Percentiles rank a stretch among this genome's conserved stretches.
Conservation (phyloP, 2,888 invertebrate genomes). For the Atherix ibis region DNA sequence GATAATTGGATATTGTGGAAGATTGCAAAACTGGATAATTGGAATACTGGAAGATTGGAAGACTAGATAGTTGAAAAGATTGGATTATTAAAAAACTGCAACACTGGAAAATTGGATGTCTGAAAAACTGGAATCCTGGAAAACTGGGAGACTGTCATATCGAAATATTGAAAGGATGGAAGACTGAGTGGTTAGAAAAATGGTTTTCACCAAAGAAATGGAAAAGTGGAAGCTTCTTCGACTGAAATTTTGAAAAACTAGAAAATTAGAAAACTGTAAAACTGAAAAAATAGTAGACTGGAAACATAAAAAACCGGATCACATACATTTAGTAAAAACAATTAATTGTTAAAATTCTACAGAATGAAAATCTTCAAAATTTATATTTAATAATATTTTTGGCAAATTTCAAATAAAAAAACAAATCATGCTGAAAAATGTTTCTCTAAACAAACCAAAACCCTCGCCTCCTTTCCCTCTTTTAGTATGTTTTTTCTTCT, state of each 20-base stretch:
- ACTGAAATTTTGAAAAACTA: neutral
- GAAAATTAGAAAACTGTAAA: neutral
- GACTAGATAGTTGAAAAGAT: neutral
- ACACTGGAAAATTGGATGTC: neutral
- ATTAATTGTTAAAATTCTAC: too few species aligned
- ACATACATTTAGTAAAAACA: too few species aligned
- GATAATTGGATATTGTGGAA: neutral
- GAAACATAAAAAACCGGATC: neutral
- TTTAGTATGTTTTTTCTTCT: too few species aligned
- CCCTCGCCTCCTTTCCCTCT: too few species aligned
- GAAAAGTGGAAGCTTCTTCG: neutral
- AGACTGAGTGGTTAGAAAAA: neutral
- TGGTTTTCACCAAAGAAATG: neutral
- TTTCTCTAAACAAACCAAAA: too few species aligned
- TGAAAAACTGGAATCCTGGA: neutral
- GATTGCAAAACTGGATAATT: neutral
- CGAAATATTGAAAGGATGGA: constrained; percentile 1
- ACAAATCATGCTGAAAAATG: too few species aligned
- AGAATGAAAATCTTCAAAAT: too few species aligned
- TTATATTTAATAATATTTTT: too few species aligned
- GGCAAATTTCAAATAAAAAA: too few species aligned
- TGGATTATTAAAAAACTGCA: neutral
- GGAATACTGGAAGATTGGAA: neutral
- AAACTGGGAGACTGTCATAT: constrained; percentile 1
- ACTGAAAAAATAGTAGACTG: neutral